Evolutionary conservation across 2,113 vertebrate genomes (phyloP), one percentile per base, ranked within the genome.

Genomic region (Miniopterus natalensis): DNA sequence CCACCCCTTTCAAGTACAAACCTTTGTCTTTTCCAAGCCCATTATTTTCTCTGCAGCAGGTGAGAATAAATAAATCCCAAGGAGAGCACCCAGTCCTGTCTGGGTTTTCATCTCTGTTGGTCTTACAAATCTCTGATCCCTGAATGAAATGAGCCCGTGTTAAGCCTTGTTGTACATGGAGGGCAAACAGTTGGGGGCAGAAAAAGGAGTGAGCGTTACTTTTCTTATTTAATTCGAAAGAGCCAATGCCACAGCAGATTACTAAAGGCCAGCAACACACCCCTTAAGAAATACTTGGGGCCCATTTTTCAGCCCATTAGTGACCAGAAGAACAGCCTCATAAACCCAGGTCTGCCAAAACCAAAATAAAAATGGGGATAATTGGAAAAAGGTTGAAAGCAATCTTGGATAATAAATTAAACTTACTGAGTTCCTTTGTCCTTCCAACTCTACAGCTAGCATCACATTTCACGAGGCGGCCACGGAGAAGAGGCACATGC

Each of bases 361-460:
- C 71, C 49, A 81, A 78, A 31, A 84, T 73, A 93, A 97, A 92
- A 98, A 95, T 53, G 92, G 47, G 84, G 31, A 20, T 96, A 98
- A 95, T 94, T 97, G 93, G 75, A 93, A 96, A 89, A 98, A 97
- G 80, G 40, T 96, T 97, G 75, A 84, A 96, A 96, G 95, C 53
- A 96, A 95, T 77, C 95, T 63, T 87, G 92, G 89, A 83, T 92
- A 97, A 77, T 86, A 98, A 97, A 63, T 96, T 96, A 96, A 61
- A 92, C 93, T 98, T 96, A 96, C 31, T 71, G 73, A 92, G 79
- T 93, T 95, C 65, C 71, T 95, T 96, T 92, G n/a, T 96, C 57
- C 66, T 96, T 95, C 96, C 88, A 71, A 40, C 40, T 95, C 93
- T 88, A 90, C 68, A 96, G 47, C 68, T 96, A 93, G 73, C 61